Base-by-base conservation (phyloP, 2,888 invertebrate genomes). In the Teinopalpus imperialis region DNA sequence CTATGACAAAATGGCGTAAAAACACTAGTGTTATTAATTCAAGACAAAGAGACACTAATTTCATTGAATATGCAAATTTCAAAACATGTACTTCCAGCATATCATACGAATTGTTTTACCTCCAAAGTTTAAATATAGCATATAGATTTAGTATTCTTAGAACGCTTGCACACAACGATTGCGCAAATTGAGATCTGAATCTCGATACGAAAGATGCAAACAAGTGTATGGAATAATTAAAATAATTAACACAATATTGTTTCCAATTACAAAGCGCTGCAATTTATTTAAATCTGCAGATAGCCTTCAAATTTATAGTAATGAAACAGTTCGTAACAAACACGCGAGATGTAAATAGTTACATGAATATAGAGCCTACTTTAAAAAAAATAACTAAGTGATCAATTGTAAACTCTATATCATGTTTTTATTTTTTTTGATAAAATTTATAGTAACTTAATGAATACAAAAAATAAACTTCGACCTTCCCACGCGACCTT, bases 401-500 rank as follows among this genome's bases (percentile, higher is more conserved):
- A n/a, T n/a, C n/a, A n/a, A n/a, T n/a, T n/a, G n/a, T n/a, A n/a
- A n/a, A n/a, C n/a, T n/a, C n/a, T n/a, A n/a, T n/a, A n/a, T n/a
- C n/a, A n/a, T n/a, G 27, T 5, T 29, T 13, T 16, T 16, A 16
- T 3, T 16, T 4, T 3, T 16, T 16, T 16, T 37, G 1, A 16
- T 1, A 9, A 18, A 26, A 7, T 36, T 30, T 8, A 18, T 12
- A 20, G 5, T 7, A n/a, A 21, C 18, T 32, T 7, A 18, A 36
- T 30, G 14, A 29, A 35, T 20, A 36, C 23, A 30, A 45, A 43
- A 36, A 18, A 37, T 16, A 34, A 45, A 32, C 39, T 27, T 39
- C 37, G 45, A 45, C 45, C 45, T 45, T 34, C 23, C 12, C 12
- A 16, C 21, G 21, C 27, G 45, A 40, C 45, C 45, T 45, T 45